A percentile compares a stretch with the other conserved stretches of the same genome.
These are phyloP conservation scores for Platorchestia sp. DNA, from an alignment of 1,140 invertebrate genomes.

Conservation along the genomic window DNA sequence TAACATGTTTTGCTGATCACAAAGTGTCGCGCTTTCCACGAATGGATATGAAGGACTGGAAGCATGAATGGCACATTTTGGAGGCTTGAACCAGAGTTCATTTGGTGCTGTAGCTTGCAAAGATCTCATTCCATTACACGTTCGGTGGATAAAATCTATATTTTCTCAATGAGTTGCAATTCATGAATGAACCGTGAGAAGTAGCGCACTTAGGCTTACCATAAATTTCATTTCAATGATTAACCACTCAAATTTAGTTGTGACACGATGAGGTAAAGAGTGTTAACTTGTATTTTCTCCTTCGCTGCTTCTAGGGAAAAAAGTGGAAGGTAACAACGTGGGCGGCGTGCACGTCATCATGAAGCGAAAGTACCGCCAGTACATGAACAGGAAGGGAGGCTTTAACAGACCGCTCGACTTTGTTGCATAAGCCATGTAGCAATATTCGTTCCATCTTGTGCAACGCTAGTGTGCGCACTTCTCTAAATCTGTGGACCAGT, in stretches of 20 bases:
- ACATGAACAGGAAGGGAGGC: slow-evolving; percentile 99
- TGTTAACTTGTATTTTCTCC: slow-evolving; percentile 40
- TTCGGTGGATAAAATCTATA: no score
- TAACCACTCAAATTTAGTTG: background rate
- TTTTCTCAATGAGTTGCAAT: background rate
- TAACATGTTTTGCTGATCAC: background rate
- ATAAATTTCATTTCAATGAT: background rate
- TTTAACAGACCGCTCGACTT: slow-evolving; percentile 98
- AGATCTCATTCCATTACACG: background rate
- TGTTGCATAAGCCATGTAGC: slow-evolving; percentile 76
- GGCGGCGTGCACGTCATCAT: slow-evolving; percentile 94
- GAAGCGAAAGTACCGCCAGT: slow-evolving; percentile 97
- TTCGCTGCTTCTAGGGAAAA: slow-evolving; percentile 76
- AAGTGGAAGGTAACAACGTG: slow-evolving; percentile 93
- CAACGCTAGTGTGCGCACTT: background rate
- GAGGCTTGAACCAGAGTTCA: background rate
- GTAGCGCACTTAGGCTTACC: background rate
- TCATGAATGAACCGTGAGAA: background rate
- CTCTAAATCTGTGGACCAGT: background rate
- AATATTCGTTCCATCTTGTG: background rate
- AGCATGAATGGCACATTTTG: background rate
- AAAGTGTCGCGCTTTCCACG: background rate
- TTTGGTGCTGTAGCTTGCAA: background rate
- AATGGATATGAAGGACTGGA: background rate
- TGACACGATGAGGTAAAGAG: background rate